Evolutionary conservation across 2,888 invertebrate genomes (phyloP).

Genomic region (Sphaerophoria taeniata): DNA sequence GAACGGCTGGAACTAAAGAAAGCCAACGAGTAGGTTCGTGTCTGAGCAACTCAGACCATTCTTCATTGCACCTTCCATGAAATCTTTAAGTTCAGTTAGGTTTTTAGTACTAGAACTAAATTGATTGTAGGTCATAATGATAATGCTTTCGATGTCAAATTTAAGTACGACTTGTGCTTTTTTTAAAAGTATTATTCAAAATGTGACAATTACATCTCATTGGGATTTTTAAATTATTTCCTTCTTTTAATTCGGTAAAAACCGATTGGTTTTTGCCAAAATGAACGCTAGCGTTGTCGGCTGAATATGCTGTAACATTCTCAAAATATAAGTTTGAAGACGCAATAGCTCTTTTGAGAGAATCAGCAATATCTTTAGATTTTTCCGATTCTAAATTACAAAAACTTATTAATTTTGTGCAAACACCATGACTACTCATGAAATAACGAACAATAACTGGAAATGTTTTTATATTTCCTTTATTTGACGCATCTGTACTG

Average conservation of each 20-base stretch:
- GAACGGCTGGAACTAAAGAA: no score
- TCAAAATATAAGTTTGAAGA: conserved; percentile 33
- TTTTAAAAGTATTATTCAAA: background rate
- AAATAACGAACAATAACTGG: conserved; percentile 26
- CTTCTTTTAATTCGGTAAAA: background rate
- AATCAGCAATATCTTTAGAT: conserved; percentile 32
- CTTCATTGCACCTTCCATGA: conserved; percentile 11
- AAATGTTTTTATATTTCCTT: conserved; percentile 39
- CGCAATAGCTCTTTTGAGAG: conserved; percentile 27
- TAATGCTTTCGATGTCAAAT: background rate
- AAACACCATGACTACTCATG: conserved; percentile 12
- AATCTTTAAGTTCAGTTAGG: conserved; percentile 1
- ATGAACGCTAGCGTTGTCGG: conserved; percentile 26
- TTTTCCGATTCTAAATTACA: conserved; percentile 24
- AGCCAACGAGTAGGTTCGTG: background rate
- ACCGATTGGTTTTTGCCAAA: background rate
- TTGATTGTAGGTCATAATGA: conserved; percentile 14
- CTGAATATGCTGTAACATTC: conserved; percentile 30
- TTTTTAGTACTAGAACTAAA: conserved; percentile 23
- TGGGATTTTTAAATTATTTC: background rate
- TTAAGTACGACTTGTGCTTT: background rate
- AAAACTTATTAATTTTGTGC: conserved; percentile 20
- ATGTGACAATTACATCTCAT: background rate
- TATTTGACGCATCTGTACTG: conserved; percentile 34
- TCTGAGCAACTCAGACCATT: background rate